phyloP scores from a whole-genome alignment of 2,888 invertebrate species.

The Acanthosepion lycidas region DNA sequence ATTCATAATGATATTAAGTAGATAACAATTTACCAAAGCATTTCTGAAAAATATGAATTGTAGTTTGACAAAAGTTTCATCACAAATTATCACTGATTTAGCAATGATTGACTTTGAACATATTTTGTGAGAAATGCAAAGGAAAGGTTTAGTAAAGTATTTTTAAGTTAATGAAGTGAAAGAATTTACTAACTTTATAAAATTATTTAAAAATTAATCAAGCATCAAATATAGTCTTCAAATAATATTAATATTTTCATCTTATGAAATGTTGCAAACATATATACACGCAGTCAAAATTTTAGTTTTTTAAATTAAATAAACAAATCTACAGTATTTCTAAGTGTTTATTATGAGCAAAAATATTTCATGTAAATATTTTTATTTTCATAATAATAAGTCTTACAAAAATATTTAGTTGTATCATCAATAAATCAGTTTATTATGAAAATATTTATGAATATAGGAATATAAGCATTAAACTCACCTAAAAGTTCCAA shows the following conservation, averaged over 20 bases:
- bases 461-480: not conserved
- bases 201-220: not conserved
- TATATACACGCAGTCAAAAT: too few relatives aligned
- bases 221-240: not conserved
- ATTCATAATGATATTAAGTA: not conserved
- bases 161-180: not conserved
- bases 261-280: too few relatives aligned
- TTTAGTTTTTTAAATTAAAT: too few relatives aligned
- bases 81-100: not conserved
- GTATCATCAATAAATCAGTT: too few relatives aligned
- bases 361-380: too few relatives aligned
- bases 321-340: too few relatives aligned
- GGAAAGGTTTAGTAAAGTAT: too few relatives aligned
- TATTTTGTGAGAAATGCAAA: too few relatives aligned
- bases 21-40: not conserved
- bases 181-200: not conserved
- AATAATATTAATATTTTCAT: not conserved
- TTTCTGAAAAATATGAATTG: not conserved
- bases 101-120: not conserved
- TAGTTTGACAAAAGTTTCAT: not conserved
- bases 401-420: too few relatives aligned
- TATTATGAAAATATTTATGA: not conserved
- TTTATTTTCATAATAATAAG: too few relatives aligned
- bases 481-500: conserved; percentile 69
- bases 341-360: too few relatives aligned